Percentiles rank a stretch among this genome's conserved stretches.
Conservation (phyloP, 2,888 invertebrate genomes). For the Tipula lateralis region DNA sequence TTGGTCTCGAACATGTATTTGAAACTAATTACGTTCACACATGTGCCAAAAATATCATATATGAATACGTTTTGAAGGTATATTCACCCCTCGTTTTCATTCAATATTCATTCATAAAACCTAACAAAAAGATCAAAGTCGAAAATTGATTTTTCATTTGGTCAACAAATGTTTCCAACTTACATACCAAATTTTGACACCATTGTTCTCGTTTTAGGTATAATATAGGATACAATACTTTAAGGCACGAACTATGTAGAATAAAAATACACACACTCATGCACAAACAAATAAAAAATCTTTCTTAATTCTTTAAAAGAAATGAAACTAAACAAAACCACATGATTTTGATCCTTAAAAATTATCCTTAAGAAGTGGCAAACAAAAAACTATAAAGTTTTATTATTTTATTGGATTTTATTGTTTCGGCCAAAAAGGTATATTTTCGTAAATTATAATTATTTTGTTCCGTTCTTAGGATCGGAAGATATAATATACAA, state of each 20-base stretch:
- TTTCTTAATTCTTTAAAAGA: neutral
- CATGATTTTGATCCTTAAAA: conserved; percentile 19
- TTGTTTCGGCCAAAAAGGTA: neutral
- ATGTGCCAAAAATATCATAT: neutral
- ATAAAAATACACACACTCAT: neutral
- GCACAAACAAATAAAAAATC: neutral
- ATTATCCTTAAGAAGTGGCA: neutral
- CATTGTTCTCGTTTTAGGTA: neutral
- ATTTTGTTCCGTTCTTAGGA: conserved; percentile 1
- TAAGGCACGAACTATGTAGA: neutral
- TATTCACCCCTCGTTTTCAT: neutral
- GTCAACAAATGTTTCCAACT: conserved; percentile 13
- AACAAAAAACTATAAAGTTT: neutral
- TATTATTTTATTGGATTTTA: neutral
- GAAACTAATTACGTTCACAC: neutral
- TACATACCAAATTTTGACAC: neutral
- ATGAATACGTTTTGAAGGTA: neutral
- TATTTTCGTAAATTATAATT: neutral
- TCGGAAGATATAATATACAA: neutral
- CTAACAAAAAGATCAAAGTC: neutral
- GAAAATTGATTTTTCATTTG: conserved; percentile 13
- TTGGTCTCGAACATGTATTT: neutral
- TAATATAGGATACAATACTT: neutral
- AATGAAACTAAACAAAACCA: neutral
- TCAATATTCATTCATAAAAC: neutral